These are phyloP conservation scores for Agrotis segetum DNA, from an alignment of 2,888 invertebrate species.

Conservation along the genomic window DNA sequence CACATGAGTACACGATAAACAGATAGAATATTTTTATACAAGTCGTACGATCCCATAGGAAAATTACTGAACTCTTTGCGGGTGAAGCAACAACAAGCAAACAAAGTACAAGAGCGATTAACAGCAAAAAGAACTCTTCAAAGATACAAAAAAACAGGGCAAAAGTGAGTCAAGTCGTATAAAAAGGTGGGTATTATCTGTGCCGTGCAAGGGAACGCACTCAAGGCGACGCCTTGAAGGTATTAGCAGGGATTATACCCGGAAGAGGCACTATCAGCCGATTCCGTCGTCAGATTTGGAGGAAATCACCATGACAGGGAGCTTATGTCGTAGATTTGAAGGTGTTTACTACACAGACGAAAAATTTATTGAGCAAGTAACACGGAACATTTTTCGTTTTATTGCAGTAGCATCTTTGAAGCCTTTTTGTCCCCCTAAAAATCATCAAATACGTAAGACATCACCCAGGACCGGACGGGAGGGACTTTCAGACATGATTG, in stretches of 20 bases:
- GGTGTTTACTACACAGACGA: background rate
- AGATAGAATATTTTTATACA: no score
- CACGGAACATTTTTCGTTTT: no score
- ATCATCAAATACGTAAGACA: no score
- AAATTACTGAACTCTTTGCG: no score
- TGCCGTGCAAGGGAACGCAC: constrained; percentile 56
- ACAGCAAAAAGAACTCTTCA: background rate
- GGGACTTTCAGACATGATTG: no score
- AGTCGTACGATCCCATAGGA: no score
- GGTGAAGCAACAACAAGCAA: no score
- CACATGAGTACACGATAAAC: no score
- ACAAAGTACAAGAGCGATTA: no score
- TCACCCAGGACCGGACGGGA: no score
- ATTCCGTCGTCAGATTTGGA: constrained; percentile 62
- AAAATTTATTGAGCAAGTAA: background rate
- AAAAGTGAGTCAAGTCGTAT: constrained; percentile 18
- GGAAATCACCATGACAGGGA: constrained; percentile 62
- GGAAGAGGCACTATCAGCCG: constrained; percentile 60
- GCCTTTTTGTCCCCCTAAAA: no score
- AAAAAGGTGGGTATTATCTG: constrained; percentile 65
- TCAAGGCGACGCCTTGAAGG: constrained; percentile 51
- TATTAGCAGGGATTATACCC: constrained; percentile 64
- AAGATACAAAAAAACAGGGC: constrained; percentile 7
- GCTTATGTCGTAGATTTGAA: constrained; percentile 46
- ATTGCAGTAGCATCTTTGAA: no score